Evolutionary conservation across 1,140 invertebrate species (phyloP).

Genomic region (Lasioglossum albipes): DNA sequence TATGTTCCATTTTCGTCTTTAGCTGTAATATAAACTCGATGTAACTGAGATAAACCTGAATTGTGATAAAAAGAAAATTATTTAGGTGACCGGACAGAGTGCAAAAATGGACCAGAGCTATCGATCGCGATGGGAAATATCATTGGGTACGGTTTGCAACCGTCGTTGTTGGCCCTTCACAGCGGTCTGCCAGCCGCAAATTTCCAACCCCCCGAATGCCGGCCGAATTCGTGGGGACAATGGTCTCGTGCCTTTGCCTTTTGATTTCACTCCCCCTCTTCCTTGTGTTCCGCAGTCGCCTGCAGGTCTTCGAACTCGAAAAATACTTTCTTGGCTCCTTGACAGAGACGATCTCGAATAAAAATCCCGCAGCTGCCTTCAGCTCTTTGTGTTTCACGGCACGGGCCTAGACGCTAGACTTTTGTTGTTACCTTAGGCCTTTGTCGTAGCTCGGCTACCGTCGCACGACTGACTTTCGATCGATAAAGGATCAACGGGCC

Average conservation of each 20-base stretch:
- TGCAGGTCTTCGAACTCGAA: slow-evolving; percentile 44
- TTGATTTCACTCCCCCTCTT: slow-evolving; percentile 48
- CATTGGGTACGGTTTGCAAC: neutral
- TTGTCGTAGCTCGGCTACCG: slow-evolving; percentile 44
- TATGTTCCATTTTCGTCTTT: too few species aligned
- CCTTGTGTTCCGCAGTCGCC: slow-evolving; percentile 34
- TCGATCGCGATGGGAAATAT: neutral
- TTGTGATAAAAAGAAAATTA: too few species aligned
- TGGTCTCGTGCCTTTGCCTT: slow-evolving; percentile 22
- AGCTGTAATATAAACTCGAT: too few species aligned
- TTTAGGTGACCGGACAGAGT: too few species aligned
- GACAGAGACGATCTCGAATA: slow-evolving; percentile 56
- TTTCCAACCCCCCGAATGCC: slow-evolving; percentile 13
- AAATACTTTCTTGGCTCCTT: slow-evolving; percentile 52
- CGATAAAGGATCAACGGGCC: slow-evolving; percentile 48
- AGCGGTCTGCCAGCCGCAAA: slow-evolving; percentile 10
- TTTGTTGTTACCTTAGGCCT: slow-evolving; percentile 57
- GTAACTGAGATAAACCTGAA: too few species aligned
- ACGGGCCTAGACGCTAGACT: slow-evolving; percentile 54
- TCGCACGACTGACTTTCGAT: slow-evolving; percentile 50
- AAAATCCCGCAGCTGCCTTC: slow-evolving; percentile 63
- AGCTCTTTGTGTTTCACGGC: slow-evolving; percentile 48
- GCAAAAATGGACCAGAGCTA: neutral
- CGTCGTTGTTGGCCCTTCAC: neutral
- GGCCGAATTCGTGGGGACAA: slow-evolving; percentile 24